A percentile compares a stretch with the other conserved stretches of the same genome.
Conservation (phyloP, 2,888 invertebrate species). For the Andrena bicolor region DNA sequence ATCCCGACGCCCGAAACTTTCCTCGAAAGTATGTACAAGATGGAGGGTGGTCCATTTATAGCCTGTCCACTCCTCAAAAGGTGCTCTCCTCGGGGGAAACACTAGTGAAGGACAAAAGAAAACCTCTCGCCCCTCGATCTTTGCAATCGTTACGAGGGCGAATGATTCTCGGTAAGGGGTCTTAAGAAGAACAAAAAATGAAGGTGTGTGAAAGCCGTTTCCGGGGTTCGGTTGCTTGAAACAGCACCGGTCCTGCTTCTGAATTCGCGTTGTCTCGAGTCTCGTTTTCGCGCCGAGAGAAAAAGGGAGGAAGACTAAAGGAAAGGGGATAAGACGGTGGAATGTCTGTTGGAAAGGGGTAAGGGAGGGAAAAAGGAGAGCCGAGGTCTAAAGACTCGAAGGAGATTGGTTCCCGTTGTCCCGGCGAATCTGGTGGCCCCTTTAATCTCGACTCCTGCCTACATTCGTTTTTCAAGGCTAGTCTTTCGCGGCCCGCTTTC, state of each 20-base stretch:
- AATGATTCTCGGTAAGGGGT: not conserved
- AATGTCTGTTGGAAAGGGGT: constrained; percentile 19
- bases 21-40: too few relatives aligned
- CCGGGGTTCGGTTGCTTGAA: constrained; percentile 43
- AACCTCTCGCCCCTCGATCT: not conserved
- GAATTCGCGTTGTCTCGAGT: constrained; percentile 36
- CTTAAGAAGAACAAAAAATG: not conserved
- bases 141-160: not conserved
- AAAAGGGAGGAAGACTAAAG: not conserved
- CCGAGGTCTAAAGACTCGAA: constrained; percentile 26
- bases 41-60: too few relatives aligned
- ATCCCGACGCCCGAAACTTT: too few relatives aligned
- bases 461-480: constrained; percentile 63
- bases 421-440: constrained; percentile 67
- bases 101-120: not conserved
- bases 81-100: too few relatives aligned
- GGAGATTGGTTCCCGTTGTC: constrained; percentile 55
- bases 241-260: constrained; percentile 39
- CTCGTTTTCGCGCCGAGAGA: constrained; percentile 8
- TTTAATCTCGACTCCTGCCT: constrained; percentile 72
- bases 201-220: constrained; percentile 59
- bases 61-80: too few relatives aligned
- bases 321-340: constrained; percentile 4
- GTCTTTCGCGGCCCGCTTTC: constrained; percentile 33
- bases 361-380: constrained; percentile 34